These are phyloP conservation scores for Calameuta idolon DNA, from an alignment of 2,888 invertebrate genomes.

Conservation along the genomic window DNA sequence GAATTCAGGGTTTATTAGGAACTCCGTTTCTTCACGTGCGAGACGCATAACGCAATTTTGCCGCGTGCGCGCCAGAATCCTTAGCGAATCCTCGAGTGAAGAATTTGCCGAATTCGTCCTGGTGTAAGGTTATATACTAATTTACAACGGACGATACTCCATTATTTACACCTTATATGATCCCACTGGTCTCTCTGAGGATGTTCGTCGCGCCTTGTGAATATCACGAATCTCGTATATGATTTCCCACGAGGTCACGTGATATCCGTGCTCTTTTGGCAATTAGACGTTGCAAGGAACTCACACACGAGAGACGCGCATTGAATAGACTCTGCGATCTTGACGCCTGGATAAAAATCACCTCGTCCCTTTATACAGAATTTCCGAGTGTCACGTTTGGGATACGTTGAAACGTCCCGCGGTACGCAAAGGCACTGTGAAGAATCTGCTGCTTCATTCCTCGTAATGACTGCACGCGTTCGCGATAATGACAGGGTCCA, in stretches of 20 bases:
- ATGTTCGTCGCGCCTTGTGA: neutral
- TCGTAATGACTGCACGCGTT: constrained; percentile 31
- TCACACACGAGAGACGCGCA: neutral
- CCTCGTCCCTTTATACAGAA: neutral
- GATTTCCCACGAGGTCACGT: neutral
- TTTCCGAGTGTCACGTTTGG: neutral
- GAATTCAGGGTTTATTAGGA: constrained; percentile 10
- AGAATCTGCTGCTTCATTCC: constrained; percentile 30
- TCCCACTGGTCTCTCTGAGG: neutral
- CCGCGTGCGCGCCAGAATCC: neutral
- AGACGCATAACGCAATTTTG: neutral
- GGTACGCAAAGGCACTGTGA: neutral
- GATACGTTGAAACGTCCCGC: neutral
- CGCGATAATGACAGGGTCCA: constrained; percentile 18
- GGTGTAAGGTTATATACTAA: neutral
- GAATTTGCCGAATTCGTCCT: neutral
- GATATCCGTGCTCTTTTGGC: neutral
- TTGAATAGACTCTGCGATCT: neutral
- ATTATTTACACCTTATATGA: neutral
- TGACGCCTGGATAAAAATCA: neutral
- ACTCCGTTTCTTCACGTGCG: neutral
- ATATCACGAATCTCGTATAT: neutral
- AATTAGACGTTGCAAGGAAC: neutral
- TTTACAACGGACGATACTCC: neutral
- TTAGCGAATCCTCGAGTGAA: neutral